Base-by-base conservation (phyloP, 1,140 invertebrate genomes). In the Drosophila lowei region DNA sequence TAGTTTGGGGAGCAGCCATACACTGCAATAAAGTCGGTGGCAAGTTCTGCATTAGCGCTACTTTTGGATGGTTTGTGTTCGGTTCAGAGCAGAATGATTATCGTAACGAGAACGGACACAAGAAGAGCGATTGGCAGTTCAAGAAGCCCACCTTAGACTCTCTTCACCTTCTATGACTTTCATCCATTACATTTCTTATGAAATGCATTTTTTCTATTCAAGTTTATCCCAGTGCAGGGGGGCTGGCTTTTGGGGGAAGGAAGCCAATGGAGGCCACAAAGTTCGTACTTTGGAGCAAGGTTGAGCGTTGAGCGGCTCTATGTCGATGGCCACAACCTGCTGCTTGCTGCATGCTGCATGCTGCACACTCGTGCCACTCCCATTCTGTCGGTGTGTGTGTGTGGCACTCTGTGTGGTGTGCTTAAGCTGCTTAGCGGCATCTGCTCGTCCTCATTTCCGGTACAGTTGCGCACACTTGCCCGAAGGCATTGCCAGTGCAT, bases 341-440 rank as follows among this genome's bases (percentile, higher is more conserved):
- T 53, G 43, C 43, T 44, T 55, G 42, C 66, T 44, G 48, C 30
- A 25, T 55, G 42, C 66, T 44, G 48, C 30, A 25, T 25, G 41
- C n/a, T 54, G 16, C 13, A 23, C 7, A 21, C 30, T 43, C 23
- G 4, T 25, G 23, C 13, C 43, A 9, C 23, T 25, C 23, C 13
- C 54, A 16, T 43, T 38, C 21, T 38, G 57, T 49, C 38, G 54
- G 34, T 21, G 3, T 28, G 54, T 50, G 46, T 44, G 59, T 63
- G 53, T 56, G 38, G 44, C 44, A 47, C 46, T 47, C 55, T 21
- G 63, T 55, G 23, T 55, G 50, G 62, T 41, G 72, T 57, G 47
- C 72, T 76, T 68, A 76, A 76, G 73, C 73, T 76, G 73, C 73
- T 76, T 75, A 76, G 73, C 73, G 73, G 73, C 72, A 76, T 57